Evolutionary conservation across 2,113 vertebrate species (phyloP).

Genomic region (Pteropus alecto): DNA sequence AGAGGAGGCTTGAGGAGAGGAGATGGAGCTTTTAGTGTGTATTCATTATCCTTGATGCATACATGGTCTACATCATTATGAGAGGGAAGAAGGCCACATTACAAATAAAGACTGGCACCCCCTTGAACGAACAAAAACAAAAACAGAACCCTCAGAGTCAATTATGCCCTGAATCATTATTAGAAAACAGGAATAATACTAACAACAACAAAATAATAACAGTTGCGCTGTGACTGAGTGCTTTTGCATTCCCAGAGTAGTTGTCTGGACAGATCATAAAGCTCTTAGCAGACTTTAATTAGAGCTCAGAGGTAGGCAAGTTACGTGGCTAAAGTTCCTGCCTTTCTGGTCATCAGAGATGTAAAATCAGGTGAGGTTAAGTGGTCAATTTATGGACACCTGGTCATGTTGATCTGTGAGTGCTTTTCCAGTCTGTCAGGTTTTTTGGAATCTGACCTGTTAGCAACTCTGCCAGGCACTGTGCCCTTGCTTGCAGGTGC

Average conservation of each 20-base stretch:
- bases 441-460: slow-evolving; percentile 30
- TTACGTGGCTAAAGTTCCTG: not conserved
- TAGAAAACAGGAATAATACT: not conserved
- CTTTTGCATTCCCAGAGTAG: not conserved
- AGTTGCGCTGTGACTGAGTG: not conserved
- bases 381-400: not conserved
- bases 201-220: not conserved
- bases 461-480: not conserved
- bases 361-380: slow-evolving; percentile 24
- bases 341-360: slow-evolving; percentile 8
- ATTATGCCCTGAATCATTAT: not conserved
- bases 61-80: not conserved
- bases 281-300: slow-evolving; percentile 48
- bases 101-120: not conserved
- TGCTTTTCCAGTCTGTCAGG: slow-evolving; percentile 52
- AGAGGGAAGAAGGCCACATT: not conserved
- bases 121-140: not conserved
- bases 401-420: not conserved
- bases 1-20: not conserved
- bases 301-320: not conserved
- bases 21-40: not conserved
- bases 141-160: not conserved
- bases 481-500: not conserved
- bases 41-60: accelerated
- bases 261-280: not conserved